phyloP scores from a whole-genome alignment of 2,888 invertebrate species.

The Galerucella calmariensis region DNA sequence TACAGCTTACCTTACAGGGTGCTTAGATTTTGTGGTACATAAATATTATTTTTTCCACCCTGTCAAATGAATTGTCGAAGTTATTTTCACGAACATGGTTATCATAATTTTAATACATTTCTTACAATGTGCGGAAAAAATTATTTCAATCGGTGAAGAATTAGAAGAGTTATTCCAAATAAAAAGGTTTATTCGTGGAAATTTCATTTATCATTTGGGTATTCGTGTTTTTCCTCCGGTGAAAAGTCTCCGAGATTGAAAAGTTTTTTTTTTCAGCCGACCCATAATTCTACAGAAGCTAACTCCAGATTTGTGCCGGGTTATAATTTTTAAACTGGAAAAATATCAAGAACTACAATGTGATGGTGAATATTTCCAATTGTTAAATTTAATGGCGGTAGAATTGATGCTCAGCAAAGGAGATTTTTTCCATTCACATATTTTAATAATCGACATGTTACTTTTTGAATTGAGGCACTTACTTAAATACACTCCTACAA shows the following conservation, averaged over 20 bases:
- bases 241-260: neutral
- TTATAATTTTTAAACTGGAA: conserved; percentile 63
- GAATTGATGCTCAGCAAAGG: conserved; percentile 45
- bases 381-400: conserved; percentile 47
- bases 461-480: conserved; percentile 45
- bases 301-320: conserved; percentile 64
- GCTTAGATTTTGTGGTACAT: too few species aligned
- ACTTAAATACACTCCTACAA: conserved; percentile 50
- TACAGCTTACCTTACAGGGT: too few species aligned
- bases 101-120: too few species aligned
- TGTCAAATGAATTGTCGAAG: too few species aligned
- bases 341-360: conserved; percentile 46
- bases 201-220: too few species aligned
- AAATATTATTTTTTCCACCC: too few species aligned
- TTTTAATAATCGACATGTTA: conserved; percentile 46
- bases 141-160: too few species aligned
- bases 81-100: too few species aligned
- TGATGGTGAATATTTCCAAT: conserved; percentile 45
- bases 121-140: too few species aligned
- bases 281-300: conserved; percentile 64
- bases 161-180: too few species aligned
- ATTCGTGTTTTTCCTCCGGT: neutral
- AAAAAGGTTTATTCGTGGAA: too few species aligned
- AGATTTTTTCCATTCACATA: conserved; percentile 49
- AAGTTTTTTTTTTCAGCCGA: conserved; percentile 35